Conservation (phyloP, 1,140 invertebrate species). For the Drosophila rhopaloa region DNA sequence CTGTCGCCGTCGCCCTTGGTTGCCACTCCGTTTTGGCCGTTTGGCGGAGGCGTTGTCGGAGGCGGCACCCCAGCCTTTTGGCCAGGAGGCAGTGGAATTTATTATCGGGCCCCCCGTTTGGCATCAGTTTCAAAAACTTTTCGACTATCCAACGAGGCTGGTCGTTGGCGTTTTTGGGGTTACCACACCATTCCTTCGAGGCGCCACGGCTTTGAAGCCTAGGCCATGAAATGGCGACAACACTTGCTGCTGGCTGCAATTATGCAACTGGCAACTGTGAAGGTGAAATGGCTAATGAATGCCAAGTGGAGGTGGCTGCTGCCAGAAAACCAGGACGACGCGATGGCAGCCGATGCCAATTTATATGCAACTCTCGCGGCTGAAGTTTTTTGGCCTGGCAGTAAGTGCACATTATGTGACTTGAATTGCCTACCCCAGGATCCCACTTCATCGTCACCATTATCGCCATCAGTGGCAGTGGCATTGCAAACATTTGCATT, state of each 20-base stretch:
- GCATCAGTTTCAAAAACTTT: conserved; percentile 81
- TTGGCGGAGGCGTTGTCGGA: background rate
- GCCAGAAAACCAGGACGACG: conserved; percentile 25
- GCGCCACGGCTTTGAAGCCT: conserved; percentile 9
- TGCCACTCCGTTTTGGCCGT: conserved; percentile 26
- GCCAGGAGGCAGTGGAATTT: conserved; percentile 67
- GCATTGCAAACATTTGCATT: conserved; percentile 65
- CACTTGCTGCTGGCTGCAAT: conserved; percentile 17
- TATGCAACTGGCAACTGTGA: conserved; percentile 55
- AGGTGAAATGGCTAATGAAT: conserved; percentile 77
- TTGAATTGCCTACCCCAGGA: background rate
- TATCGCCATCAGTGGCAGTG: conserved; percentile 21
- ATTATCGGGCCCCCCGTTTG: conserved; percentile 70
- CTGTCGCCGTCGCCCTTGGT: conserved; percentile 47
- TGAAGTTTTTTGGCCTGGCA: conserved; percentile 64
- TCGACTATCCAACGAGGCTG: conserved; percentile 61
- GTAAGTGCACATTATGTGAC: conserved; percentile 65
- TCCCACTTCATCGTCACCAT: background rate
- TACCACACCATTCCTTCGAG: background rate
- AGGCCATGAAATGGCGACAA: conserved; percentile 6
- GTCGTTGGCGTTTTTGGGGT: conserved; percentile 16
- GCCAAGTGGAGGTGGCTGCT: conserved; percentile 43
- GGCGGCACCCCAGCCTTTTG: conserved; percentile 9
- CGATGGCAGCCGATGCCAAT: conserved; percentile 64
- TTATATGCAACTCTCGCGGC: conserved; percentile 65